Evolutionary conservation across 2,113 vertebrate genomes (phyloP), one percentile per base, ranked within the genome.

Genomic region (Melanotaenia duboulayi): DNA sequence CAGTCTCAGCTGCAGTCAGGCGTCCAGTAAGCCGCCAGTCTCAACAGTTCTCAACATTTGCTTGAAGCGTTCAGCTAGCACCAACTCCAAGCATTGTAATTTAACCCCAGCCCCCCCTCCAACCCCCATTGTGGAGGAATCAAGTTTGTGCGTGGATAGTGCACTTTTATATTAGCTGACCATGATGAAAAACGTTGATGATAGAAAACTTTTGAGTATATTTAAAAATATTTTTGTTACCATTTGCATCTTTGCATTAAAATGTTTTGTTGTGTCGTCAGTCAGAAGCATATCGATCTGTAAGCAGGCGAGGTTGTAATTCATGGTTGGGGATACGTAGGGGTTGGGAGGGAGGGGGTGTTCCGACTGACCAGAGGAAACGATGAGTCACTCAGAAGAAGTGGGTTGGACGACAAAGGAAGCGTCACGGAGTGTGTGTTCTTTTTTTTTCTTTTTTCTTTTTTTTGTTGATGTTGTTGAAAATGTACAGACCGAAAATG

Each of bases 191-290:
- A 48, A 75, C 56, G 74, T 81, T 17, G 49, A 35, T 23, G 78
- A 87, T 82, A 88, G 87, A 88, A 44, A 77, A 83, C 78, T 87
- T 76, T 52, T 87, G 55, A 78, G 74, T 87, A 85, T 93, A 89
- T 91, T 92, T 90, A 92, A 91, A 74, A 84, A 80, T 89, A 89
- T 92, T 92, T 93, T 93, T 92, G 90, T 93, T 93, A 93, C 87
- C 78, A 81, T 93, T 91, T 88, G 87, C 86, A 90, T 90, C 80
- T 84, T 86, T 92, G 90, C 91, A 88, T 93, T 89, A 91, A 80
- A 76, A 77, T 39, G 88, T 91, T 80, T 74, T 62, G 87, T 90
- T 87, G 86, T 89, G 85, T 89, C 81, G 81, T 89, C 73, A 80
- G 85, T 85, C 82, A 51, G 86, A 89, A 78, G 88, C 90, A 89